phyloP scores from a whole-genome alignment of 2,888 invertebrate genomes.

The Drosophila eohydei region DNA sequence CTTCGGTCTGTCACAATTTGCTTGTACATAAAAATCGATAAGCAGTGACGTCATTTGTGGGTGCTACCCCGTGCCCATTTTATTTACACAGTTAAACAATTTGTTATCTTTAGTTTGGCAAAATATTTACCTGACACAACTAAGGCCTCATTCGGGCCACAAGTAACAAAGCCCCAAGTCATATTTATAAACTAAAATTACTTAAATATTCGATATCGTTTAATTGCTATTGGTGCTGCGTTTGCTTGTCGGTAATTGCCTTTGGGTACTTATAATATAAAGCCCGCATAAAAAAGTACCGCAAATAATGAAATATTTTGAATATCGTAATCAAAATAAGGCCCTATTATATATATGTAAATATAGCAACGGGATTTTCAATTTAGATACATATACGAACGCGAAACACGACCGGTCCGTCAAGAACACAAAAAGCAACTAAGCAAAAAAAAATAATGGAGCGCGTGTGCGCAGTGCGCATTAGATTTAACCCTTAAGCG shows the following conservation, averaged over 20 bases:
- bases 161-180: conserved; percentile 96
- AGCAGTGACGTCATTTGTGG: conserved; percentile 73
- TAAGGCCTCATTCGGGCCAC: conserved; percentile 97
- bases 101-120: neutral
- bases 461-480: conserved; percentile 43
- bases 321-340: conserved; percentile 20
- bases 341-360: neutral
- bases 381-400: conserved; percentile 10
- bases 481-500: conserved; percentile 47
- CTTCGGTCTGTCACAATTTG: conserved; percentile 47
- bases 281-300: conserved; percentile 7
- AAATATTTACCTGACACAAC: conserved; percentile 93
- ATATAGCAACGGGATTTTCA: conserved; percentile 10
- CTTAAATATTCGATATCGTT: conserved; percentile 21
- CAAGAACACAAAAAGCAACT: conserved; percentile 47
- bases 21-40: conserved; percentile 77
- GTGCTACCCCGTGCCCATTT: conserved; percentile 39
- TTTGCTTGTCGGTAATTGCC: conserved; percentile 5
- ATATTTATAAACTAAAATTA: conserved; percentile 82
- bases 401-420: conserved; percentile 41
- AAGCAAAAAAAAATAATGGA: conserved; percentile 18
- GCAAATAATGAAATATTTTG: neutral
- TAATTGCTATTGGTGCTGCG: conserved; percentile 8
- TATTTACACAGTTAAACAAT: conserved; percentile 19
- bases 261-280: conserved; percentile 2